These are phyloP conservation scores for Centroberyx gerrardi DNA, from an alignment of 2,797 vertebrate species.

Conservation along the genomic window DNA sequence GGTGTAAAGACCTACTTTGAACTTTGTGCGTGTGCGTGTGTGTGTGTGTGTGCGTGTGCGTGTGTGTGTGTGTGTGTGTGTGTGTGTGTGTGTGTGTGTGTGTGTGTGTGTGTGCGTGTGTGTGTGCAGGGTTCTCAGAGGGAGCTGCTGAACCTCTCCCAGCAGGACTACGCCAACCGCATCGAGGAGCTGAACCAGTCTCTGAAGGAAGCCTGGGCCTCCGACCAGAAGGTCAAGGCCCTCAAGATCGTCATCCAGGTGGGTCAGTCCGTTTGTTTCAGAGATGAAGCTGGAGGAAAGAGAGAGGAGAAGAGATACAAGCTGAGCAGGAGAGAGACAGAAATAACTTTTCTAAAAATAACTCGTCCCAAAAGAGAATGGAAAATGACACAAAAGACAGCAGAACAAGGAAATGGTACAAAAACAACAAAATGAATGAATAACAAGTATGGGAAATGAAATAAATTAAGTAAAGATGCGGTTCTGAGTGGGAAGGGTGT, in stretches of 20 bases:
- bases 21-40: not conserved
- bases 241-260: conserved; percentile 99
- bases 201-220: conserved; percentile 96
- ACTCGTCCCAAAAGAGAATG: too few relatives aligned
- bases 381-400: too few relatives aligned
- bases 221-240: conserved; percentile 99
- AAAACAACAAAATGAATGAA: too few relatives aligned
- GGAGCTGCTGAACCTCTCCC: conserved; percentile 96
- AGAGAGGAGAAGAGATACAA: not conserved
- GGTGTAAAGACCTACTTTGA: not conserved
- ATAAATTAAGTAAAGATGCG: too few relatives aligned
- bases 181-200: conserved; percentile 98
- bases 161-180: conserved; percentile 96
- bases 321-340: not conserved
- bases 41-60: conserved; percentile 26
- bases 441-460: too few relatives aligned
- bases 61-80: conserved; percentile 14
- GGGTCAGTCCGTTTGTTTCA: conserved; percentile 19
- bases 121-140: conserved; percentile 92
- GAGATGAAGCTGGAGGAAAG: not conserved
- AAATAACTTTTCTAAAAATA: too few relatives aligned
- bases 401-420: too few relatives aligned
- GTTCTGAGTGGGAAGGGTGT: too few relatives aligned
- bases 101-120: conserved; percentile 28
- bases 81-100: conserved; percentile 11